Percentiles rank a stretch among this genome's conserved stretches.
These are phyloP conservation scores for Tiliqua scincoides DNA, from an alignment of 2,113 vertebrate genomes.

Conservation along the genomic window DNA sequence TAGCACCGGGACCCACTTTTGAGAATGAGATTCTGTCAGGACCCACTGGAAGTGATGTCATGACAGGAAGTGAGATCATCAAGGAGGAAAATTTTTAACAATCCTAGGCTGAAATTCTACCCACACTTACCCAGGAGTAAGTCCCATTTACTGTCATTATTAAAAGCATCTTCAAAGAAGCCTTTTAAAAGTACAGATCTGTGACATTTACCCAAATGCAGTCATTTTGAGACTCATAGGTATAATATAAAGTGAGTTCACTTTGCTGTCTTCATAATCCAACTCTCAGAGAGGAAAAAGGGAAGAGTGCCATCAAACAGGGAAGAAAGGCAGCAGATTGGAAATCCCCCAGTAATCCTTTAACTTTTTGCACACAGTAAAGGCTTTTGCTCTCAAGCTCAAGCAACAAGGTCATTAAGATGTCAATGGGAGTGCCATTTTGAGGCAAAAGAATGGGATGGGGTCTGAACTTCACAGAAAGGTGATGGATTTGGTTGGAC, in stretches of 20 bases:
- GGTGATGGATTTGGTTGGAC: neutral
- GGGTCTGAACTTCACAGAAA: neutral
- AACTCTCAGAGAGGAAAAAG: neutral
- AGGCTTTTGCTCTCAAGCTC: neutral
- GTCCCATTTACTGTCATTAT: no score
- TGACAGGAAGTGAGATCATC: no score
- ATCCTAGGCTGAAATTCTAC: no score
- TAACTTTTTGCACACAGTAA: neutral
- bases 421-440: neutral
- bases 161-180: no score
- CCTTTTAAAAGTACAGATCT: no score
- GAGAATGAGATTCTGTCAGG: no score
- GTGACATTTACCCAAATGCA: no score
- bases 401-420: neutral
- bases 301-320: neutral
- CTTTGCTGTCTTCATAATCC: neutral
- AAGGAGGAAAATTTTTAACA: no score
- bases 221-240: neutral
- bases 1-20: no score
- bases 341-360: neutral
- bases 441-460: neutral
- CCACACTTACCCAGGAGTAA: no score
- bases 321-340: neutral
- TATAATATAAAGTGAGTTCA: neutral
- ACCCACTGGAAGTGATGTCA: no score